A percentile compares a stretch with the other conserved stretches of the same genome.
phyloP scores from a whole-genome alignment of 2,113 vertebrate genomes.

The Toxostoma redivivum region DNA sequence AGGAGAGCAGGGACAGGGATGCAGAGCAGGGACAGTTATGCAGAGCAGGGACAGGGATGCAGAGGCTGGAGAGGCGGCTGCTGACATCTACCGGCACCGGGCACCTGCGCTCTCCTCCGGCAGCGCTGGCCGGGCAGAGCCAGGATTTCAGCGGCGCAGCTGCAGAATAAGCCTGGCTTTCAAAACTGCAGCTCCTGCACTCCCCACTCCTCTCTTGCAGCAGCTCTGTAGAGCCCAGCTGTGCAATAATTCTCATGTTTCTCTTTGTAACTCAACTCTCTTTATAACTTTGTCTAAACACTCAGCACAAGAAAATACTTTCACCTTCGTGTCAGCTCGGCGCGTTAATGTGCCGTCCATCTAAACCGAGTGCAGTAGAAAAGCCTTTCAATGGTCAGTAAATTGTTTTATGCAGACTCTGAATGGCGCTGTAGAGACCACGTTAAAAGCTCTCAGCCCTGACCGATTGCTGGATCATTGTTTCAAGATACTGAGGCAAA shows the following conservation, averaged over 20 bases:
- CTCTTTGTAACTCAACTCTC: neutral
- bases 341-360: rapidly evolving
- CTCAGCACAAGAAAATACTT: neutral
- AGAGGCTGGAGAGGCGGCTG: neutral
- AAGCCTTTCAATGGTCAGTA: neutral
- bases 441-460: neutral
- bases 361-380: neutral
- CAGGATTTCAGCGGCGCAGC: neutral
- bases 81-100: neutral
- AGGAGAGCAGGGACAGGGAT: neutral
- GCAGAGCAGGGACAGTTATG: too few relatives aligned
- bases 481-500: neutral
- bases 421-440: neutral
- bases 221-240: neutral
- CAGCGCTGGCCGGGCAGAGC: rapidly evolving
- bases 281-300: neutral
- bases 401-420: neutral
- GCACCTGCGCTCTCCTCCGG: neutral
- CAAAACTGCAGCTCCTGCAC: neutral
- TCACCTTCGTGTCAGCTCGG: rapidly evolving
- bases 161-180: neutral
- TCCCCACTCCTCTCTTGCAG: neutral
- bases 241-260: neutral
- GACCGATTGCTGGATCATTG: neutral
- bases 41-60: too few relatives aligned